Evolutionary conservation across 53 echinoderm and acorn worm species (phyloP), one percentile per base, ranked within the genome.

Genomic region (Paelopatides confundens): DNA sequence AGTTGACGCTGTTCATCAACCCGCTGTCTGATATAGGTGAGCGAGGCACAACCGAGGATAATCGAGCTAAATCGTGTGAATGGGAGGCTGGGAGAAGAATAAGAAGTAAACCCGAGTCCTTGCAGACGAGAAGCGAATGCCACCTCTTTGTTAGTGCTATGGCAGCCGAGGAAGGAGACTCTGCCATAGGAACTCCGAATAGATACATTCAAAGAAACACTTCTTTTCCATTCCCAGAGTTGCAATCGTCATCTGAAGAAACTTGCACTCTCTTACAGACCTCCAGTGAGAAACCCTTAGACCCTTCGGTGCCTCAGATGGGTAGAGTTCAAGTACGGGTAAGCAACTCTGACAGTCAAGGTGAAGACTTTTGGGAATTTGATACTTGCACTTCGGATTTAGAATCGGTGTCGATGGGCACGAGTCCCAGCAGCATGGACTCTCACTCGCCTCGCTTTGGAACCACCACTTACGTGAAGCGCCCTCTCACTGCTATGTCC

Each of bases 351-450:
- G 84, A 65, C 36, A 65, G 63, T 28, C 84, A 64, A 4, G 84
- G 84, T 35, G 84, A 83, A 38, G 84, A 83, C 84, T 83, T 83
- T 32, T 83, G 84, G 84, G 84, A 83, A 36, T 65, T 83, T 63
- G 84, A 83, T 37, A 81, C 74, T 74, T 79, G 79, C 48, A 52
- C 84, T 6, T 65, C 63, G 18, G 84, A 83, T 83, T 46, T 83
- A 40, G 84, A 47, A 63, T 65, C 65, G 9, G 36, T 63, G 21
- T 63, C 84, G 33, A 18, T 65, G 39, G 62, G 82, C 29, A 62
- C 82, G 15, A 83, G 37, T 34, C 63, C 84, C 58, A 83, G 84
- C 40, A 83, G 63, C 13, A 26, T 23, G 1, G 84, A 65, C 34
- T 83, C 84, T 36, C 84, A 63, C 15, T 64, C 63, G 3, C 84